phyloP scores from a whole-genome alignment of 2,888 invertebrate species.

The Hofmannophila pseudospretella region DNA sequence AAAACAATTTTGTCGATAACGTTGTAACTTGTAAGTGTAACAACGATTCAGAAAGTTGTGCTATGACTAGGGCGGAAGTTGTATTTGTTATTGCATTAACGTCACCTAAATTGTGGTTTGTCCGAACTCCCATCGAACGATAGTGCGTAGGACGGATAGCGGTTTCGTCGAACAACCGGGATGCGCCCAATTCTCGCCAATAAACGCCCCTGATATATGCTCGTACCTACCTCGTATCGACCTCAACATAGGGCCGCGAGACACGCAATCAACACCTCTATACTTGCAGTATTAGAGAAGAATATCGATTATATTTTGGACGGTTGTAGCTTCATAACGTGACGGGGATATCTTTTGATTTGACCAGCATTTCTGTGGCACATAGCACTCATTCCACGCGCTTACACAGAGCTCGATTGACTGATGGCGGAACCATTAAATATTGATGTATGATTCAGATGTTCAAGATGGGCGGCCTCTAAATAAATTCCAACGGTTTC shows the following conservation, averaged over 20 bases:
- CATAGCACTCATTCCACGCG: slow-evolving; percentile 47
- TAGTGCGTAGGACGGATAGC: slow-evolving; percentile 67
- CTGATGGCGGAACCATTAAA: slow-evolving; percentile 40
- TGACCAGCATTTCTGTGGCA: slow-evolving; percentile 51
- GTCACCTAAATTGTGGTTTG: slow-evolving; percentile 47
- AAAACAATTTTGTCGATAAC: slow-evolving; percentile 6
- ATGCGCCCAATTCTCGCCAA: slow-evolving; percentile 76
- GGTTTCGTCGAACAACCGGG: slow-evolving; percentile 72
- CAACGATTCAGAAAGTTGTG: slow-evolving; percentile 12
- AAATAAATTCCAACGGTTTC: slow-evolving; percentile 30
- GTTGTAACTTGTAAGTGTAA: no score
- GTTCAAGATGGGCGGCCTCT: slow-evolving; percentile 27
- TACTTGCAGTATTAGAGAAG: slow-evolving; percentile 39
- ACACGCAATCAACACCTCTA: slow-evolving; percentile 55
- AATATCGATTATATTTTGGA: slow-evolving; percentile 42
- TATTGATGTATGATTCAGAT: slow-evolving; percentile 38
- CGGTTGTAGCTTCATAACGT: slow-evolving; percentile 42
- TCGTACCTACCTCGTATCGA: no score
- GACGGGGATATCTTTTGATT: slow-evolving; percentile 46
- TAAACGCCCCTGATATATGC: slow-evolving; percentile 68
- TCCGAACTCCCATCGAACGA: slow-evolving; percentile 58
- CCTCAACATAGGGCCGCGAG: slow-evolving; percentile 38
- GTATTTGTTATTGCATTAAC: slow-evolving; percentile 48
- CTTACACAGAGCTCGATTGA: slow-evolving; percentile 42
- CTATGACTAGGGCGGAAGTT: slow-evolving; percentile 39